Conservation (phyloP, 1,140 invertebrate genomes). For the Leptopilina boulardi region DNA sequence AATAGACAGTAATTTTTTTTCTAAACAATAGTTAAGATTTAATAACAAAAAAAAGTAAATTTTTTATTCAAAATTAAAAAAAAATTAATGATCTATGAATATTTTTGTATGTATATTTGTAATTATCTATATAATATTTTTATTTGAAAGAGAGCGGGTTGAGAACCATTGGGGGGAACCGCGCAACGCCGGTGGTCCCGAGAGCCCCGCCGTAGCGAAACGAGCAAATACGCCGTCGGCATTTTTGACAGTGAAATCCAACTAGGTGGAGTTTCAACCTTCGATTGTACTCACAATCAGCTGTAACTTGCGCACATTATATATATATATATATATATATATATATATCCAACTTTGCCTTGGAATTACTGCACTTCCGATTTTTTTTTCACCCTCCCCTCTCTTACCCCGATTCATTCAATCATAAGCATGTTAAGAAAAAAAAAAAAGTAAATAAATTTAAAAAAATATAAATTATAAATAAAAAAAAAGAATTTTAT, state of each 20-base stretch:
- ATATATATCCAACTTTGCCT: slow-evolving; percentile 28
- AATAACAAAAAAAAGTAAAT: too few relatives aligned
- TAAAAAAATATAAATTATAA: too few relatives aligned
- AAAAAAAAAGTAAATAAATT: too few relatives aligned
- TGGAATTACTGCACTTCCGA: neutral
- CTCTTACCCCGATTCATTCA: neutral
- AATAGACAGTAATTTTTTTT: too few relatives aligned
- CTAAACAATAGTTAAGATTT: too few relatives aligned
- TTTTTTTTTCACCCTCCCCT: neutral
- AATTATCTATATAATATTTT: too few relatives aligned
- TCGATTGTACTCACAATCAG: slow-evolving; percentile 46
- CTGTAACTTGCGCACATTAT: slow-evolving; percentile 20
- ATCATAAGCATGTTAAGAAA: too few relatives aligned
- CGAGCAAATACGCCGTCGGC: slow-evolving; percentile 75
- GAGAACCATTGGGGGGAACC: slow-evolving; percentile 66
- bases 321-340: too few relatives aligned
- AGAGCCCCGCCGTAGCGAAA: slow-evolving; percentile 71
- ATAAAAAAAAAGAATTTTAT: too few relatives aligned
- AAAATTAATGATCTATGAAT: too few relatives aligned
- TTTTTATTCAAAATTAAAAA: too few relatives aligned
- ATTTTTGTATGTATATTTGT: too few relatives aligned
- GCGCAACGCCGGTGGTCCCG: slow-evolving; percentile 72
- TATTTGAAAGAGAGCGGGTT: slow-evolving; percentile 47
- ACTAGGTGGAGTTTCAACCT: slow-evolving; percentile 67
- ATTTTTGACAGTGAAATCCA: slow-evolving; percentile 74